These are phyloP conservation scores for Coturnix japonica DNA, from an alignment of 2,113 vertebrate species.

Conservation along the genomic window DNA sequence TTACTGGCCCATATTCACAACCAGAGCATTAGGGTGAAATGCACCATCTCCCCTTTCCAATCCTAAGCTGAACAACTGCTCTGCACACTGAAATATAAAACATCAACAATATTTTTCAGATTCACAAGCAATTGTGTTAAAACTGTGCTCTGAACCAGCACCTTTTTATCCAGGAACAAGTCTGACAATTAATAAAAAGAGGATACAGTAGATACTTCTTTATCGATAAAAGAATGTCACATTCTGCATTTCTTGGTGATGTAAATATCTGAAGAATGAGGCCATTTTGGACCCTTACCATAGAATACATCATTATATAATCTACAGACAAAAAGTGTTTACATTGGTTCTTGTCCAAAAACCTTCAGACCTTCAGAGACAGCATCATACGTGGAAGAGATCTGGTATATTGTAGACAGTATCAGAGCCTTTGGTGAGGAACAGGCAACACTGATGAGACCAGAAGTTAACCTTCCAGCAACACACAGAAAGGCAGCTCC, in stretches of 20 bases:
- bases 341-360: neutral
- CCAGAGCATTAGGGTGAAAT: accelerated
- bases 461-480: neutral
- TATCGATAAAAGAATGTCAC: neutral
- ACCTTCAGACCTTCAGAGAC: neutral
- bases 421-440: neutral
- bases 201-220: neutral
- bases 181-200: neutral
- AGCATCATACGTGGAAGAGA: neutral
- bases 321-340: neutral
- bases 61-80: neutral
- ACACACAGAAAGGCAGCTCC: neutral
- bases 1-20: neutral
- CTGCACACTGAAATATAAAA: neutral
- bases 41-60: accelerated
- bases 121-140: neutral
- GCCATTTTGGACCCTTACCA: neutral
- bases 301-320: neutral
- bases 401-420: neutral
- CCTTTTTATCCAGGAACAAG: neutral
- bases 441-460: neutral
- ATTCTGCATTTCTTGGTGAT: neutral
- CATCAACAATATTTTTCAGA: neutral
- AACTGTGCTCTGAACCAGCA: neutral
- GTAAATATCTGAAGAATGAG: neutral